Evolutionary conservation across 2,888 invertebrate species (phyloP).

Genomic region (Steinernema carpocapsae): DNA sequence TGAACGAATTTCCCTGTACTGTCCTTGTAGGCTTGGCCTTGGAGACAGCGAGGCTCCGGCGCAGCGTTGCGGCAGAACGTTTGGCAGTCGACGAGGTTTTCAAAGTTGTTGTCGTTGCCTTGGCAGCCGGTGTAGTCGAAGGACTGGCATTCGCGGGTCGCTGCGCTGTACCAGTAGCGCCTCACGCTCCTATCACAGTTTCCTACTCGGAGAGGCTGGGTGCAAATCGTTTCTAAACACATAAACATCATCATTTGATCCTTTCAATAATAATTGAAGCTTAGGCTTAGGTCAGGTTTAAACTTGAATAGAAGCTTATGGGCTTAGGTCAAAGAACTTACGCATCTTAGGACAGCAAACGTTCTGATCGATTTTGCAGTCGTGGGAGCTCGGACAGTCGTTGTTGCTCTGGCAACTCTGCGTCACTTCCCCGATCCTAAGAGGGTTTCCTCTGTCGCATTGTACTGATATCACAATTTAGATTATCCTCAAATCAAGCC

Average conservation of each 20-base stretch:
- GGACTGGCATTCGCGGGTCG: conserved; percentile 59
- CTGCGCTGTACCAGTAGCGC: conserved; percentile 58
- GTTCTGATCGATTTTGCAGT: conserved; percentile 59
- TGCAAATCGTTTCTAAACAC: conserved; percentile 59
- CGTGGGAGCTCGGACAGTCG: conserved; percentile 60
- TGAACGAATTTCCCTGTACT: conserved; percentile 53
- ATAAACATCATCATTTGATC: too few species aligned
- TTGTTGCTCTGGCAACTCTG: conserved; percentile 54
- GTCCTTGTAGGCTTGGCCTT: conserved; percentile 60
- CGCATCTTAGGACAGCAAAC: conserved; percentile 64
- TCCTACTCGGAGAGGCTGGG: conserved; percentile 59
- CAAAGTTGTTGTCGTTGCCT: conserved; percentile 65
- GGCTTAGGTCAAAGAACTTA: too few species aligned
- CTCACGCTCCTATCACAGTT: conserved; percentile 58
- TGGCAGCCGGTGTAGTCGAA: conserved; percentile 61
- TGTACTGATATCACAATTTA: conserved; percentile 46
- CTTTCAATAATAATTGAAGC: too few species aligned
- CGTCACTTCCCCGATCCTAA: conserved; percentile 57
- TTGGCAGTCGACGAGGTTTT: conserved; percentile 57
- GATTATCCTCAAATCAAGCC: not conserved
- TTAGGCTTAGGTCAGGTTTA: too few species aligned
- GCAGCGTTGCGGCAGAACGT: conserved; percentile 60
- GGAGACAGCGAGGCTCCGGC: conserved; percentile 56
- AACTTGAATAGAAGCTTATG: too few species aligned
- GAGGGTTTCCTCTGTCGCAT: conserved; percentile 59